These are phyloP conservation scores for Conops quadrifasciatus DNA, from an alignment of 2,888 invertebrate species.

Conservation along the genomic window DNA sequence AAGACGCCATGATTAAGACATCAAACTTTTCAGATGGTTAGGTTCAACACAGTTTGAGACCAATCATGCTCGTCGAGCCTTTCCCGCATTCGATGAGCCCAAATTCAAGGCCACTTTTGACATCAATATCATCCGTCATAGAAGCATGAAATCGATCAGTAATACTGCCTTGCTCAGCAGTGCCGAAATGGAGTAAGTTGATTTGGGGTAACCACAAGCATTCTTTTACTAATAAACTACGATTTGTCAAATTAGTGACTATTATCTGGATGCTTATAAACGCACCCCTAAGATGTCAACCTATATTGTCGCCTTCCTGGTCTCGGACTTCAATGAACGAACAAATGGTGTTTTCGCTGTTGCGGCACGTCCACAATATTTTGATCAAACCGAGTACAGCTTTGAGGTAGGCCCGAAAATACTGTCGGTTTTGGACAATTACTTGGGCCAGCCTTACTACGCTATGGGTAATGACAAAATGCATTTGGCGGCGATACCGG, in stretches of 20 bases:
- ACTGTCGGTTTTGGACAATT: constrained; percentile 68
- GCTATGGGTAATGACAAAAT: constrained; percentile 73
- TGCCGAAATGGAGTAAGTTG: constrained; percentile 48
- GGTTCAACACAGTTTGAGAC: constrained; percentile 78
- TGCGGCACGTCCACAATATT: constrained; percentile 75
- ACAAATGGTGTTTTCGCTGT: constrained; percentile 65
- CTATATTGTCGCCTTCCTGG: constrained; percentile 82
- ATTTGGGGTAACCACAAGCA: too few relatives aligned
- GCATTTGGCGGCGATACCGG: constrained; percentile 85
- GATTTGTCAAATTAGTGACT: constrained; percentile 41
- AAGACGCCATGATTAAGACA: too few relatives aligned
- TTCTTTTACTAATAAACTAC: too few relatives aligned
- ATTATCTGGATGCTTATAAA: constrained; percentile 54
- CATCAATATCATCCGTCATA: constrained; percentile 62
- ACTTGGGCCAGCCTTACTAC: constrained; percentile 70
- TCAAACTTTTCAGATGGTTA: constrained; percentile 65
- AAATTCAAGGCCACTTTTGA: constrained; percentile 74
- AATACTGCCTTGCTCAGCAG: constrained; percentile 49
- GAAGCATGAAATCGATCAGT: constrained; percentile 53
- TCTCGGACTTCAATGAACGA: constrained; percentile 69
- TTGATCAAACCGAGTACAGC: constrained; percentile 74
- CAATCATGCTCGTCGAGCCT: constrained; percentile 74
- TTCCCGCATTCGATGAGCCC: constrained; percentile 84
- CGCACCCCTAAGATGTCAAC: constrained; percentile 75
- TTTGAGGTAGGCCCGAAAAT: constrained; percentile 70